Conservation (phyloP, 2,113 vertebrate species). For the Rhadina sibilatrix region DNA sequence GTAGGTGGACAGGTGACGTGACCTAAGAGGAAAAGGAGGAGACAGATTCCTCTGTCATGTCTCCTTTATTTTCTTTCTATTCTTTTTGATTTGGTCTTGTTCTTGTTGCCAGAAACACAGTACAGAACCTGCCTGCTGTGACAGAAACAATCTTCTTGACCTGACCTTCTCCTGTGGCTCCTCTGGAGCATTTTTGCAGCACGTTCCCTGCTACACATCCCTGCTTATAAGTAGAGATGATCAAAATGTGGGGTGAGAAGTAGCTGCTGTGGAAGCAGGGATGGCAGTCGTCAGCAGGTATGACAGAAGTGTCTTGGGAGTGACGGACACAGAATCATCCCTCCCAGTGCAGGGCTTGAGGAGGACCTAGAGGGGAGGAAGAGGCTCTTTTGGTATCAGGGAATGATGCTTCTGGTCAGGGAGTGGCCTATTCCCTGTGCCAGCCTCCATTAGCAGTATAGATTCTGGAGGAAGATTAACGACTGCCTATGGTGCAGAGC, state of each 20-base stretch:
- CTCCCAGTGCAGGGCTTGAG: not conserved
- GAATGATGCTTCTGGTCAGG: not conserved
- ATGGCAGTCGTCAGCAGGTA: not conserved
- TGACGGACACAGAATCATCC: not conserved
- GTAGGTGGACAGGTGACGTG: conserved; percentile 58
- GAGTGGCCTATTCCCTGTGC: not conserved
- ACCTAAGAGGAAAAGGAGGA: not conserved
- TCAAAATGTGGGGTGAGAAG: not conserved
- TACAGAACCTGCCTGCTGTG: not conserved
- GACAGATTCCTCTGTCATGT: not conserved
- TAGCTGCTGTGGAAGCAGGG: not conserved
- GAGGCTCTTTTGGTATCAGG: not conserved
- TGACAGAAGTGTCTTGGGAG: not conserved
- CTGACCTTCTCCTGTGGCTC: not conserved
- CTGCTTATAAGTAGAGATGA: not conserved
- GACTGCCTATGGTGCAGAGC: not conserved
- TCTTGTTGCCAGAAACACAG: not conserved
- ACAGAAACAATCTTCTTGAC: not conserved
- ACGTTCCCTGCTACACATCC: not conserved
- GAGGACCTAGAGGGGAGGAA: not conserved
- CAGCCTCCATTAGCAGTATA: not conserved
- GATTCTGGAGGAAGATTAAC: conserved; percentile 15
- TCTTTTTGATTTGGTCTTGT: not conserved
- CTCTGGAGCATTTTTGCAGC: not conserved
- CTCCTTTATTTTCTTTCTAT: not conserved